phyloP scores from a whole-genome alignment of 2,113 vertebrate genomes.

The Spea multiplicata region DNA sequence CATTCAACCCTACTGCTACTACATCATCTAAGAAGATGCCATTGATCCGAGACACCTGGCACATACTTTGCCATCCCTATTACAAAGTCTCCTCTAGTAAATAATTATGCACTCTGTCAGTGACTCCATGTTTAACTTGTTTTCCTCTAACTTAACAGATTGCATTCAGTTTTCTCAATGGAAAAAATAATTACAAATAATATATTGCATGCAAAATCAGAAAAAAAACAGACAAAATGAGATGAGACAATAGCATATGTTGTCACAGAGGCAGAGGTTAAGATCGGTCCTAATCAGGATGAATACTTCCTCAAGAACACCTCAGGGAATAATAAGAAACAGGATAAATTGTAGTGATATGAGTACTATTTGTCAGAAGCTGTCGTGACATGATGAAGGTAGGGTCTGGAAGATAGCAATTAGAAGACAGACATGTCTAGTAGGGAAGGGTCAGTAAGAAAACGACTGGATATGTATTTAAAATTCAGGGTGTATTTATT shows the following conservation, averaged over 20 bases:
- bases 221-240: not conserved
- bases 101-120: too few relatives aligned
- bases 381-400: not conserved
- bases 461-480: not conserved
- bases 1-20: too few relatives aligned
- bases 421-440: not conserved
- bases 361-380: not conserved
- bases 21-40: too few relatives aligned
- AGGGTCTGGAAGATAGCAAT: not conserved
- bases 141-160: too few relatives aligned
- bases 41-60: too few relatives aligned
- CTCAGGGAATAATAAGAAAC: not conserved
- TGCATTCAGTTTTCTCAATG: too few relatives aligned
- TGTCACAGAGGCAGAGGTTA: not conserved
- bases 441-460: not conserved
- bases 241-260: not conserved
- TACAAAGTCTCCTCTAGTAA: too few relatives aligned
- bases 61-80: too few relatives aligned
- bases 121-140: too few relatives aligned
- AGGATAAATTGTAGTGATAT: constrained; percentile 1
- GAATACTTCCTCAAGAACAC: not conserved
- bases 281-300: not conserved
- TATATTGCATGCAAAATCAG: not conserved
- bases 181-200: too few relatives aligned
- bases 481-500: not conserved